Percentiles rank a stretch among this genome's conserved stretches.
phyloP scores from a whole-genome alignment of 2,113 vertebrate species.

The Tetrao urogallus region DNA sequence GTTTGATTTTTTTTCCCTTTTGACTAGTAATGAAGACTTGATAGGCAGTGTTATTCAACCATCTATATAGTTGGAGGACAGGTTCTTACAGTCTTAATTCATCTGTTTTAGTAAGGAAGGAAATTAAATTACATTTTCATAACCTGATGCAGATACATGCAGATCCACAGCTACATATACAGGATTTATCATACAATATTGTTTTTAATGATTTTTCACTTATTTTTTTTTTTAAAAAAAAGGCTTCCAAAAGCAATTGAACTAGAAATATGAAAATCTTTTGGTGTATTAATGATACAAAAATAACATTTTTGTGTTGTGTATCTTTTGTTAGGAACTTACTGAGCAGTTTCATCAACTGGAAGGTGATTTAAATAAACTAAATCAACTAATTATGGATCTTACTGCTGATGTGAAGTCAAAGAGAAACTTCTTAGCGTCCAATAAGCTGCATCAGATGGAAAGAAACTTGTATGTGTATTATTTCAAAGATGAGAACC shows the following conservation, averaged over 20 bases:
- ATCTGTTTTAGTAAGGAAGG: not conserved
- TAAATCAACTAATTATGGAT: conserved; percentile 83
- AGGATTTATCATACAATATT: not conserved
- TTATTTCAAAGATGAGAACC: conserved; percentile 85
- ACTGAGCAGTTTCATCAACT: conserved; percentile 78
- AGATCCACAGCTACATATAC: not conserved
- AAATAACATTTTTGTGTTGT: not conserved
- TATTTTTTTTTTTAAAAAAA: not conserved
- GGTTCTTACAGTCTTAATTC: not conserved
- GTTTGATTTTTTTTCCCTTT: not conserved
- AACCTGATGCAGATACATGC: not conserved
- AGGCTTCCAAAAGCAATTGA: not conserved
- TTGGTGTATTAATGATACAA: not conserved
- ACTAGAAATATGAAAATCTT: too few relatives aligned
- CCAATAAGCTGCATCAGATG: conserved; percentile 77
- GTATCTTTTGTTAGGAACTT: conserved; percentile 81
- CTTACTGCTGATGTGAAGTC: conserved; percentile 84
- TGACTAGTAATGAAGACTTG: not conserved
- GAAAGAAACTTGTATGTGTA: conserved; percentile 90
- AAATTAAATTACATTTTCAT: not conserved
- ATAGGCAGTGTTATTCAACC: not conserved
- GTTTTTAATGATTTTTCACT: not conserved
- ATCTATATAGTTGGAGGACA: not conserved
- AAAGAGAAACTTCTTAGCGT: conserved; percentile 84
- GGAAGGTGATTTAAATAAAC: conserved; percentile 79